Evolutionary conservation across 2,113 vertebrate species (phyloP), one percentile per base, ranked within the genome.

Genomic region (Sylvietta virens): DNA sequence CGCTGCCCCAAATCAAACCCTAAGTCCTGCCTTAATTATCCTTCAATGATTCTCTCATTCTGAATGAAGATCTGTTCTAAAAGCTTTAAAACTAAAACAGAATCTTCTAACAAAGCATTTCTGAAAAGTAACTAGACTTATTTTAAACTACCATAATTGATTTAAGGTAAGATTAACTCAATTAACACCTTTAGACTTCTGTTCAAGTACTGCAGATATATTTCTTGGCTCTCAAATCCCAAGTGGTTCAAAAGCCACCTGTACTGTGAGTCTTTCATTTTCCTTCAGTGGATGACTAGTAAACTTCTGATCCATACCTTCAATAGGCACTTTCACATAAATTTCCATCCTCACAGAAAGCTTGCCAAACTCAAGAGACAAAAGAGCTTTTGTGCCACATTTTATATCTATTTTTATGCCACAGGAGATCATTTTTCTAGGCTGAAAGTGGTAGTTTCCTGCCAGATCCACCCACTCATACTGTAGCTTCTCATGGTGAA

Each of bases 341-440:
- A 90, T 87, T 86, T 91, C 88, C 40, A 82, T 15, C 48, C 62
- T 92, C 73, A 60, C 30, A 82, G 74, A 77, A 91, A 87, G 35
- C 51, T 28, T 72, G 80, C 92, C 94, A 93, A 64, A 67, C 56
- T 81, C 44, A 60, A 83, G 42, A 85, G 26, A 95, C 93, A 97
- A 96, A 79, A 81, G 82, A 66, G 61, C 53, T 81, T 94, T 62
- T 94, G 58, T 96, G 90, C 96, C 97, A 97, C 51, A 40, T 97
- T 95, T 97, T 81, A 45, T 40, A 94, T 97, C 96, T 97, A 98
- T 97, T 97, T 98, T 95, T 94, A 83, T 92, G 95, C 90, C 82
- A 94, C 71, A 88, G 88, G 73, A 94, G 86, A 77, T 97, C 92
- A 90, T 94, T 97, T 98, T 98, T 92, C 94, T 86, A 82, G 95